Conservation (phyloP, 2,888 invertebrate genomes). For the Melinaea menophilus region DNA sequence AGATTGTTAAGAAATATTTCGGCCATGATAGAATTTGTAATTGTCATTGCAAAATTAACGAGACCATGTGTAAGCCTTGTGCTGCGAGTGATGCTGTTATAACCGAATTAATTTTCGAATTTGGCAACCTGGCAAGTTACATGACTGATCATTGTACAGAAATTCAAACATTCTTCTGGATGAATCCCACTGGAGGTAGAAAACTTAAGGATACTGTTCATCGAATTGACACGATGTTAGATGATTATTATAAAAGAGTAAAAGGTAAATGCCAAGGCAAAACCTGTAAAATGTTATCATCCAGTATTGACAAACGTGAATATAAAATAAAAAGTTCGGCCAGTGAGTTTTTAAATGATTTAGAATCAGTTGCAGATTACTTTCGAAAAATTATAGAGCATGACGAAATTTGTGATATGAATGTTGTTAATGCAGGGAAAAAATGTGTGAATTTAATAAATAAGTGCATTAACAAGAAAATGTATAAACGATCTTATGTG, state of each 20-base stretch:
- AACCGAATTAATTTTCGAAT: constrained; percentile 57
- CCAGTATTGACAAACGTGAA: constrained; percentile 50
- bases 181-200: constrained; percentile 60
- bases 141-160: constrained; percentile 64
- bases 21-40: constrained; percentile 53
- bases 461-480: constrained; percentile 34
- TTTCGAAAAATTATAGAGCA: constrained; percentile 37
- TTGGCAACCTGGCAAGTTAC: constrained; percentile 55
- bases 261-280: constrained; percentile 58
- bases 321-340: constrained; percentile 18
- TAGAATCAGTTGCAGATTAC: constrained; percentile 36
- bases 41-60: constrained; percentile 54
- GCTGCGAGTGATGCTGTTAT: constrained; percentile 61
- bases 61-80: constrained; percentile 58
- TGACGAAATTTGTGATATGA: constrained; percentile 32
- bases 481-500: constrained; percentile 27
- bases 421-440: constrained; percentile 36
- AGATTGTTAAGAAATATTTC: constrained; percentile 47
- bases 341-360: constrained; percentile 18
- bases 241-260: constrained; percentile 58
- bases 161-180: constrained; percentile 62
- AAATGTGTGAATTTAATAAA: constrained; percentile 31
- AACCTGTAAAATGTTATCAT: constrained; percentile 50
- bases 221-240: constrained; percentile 50
- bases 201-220: constrained; percentile 54